Conservation (phyloP, 1,140 invertebrate species). For the Macrobrachium rosenbergii region DNA sequence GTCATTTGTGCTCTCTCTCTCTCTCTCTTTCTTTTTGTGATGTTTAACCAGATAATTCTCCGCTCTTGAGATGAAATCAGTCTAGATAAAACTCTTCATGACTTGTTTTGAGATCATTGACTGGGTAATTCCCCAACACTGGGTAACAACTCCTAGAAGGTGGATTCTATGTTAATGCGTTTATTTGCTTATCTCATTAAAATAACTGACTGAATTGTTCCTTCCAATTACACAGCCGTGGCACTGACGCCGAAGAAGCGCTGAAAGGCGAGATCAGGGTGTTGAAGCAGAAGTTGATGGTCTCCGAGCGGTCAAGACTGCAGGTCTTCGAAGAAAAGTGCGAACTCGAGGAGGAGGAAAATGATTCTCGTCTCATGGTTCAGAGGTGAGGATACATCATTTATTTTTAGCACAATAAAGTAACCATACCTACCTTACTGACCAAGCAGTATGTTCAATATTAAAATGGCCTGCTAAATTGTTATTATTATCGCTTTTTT, state of each 20-base stretch:
- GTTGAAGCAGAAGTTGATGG: constrained; percentile 59
- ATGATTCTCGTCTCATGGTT: constrained; percentile 77
- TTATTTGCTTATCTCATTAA: too few relatives aligned
- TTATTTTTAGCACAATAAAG: too few relatives aligned
- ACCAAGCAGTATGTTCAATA: too few relatives aligned
- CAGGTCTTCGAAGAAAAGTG: constrained; percentile 74
- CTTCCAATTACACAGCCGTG: constrained; percentile 29
- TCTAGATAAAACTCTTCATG: not conserved
- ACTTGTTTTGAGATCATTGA: not conserved
- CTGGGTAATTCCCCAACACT: not conserved
- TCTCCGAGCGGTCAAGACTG: constrained; percentile 54
- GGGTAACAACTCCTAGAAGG: too few relatives aligned
- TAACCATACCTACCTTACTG: too few relatives aligned
- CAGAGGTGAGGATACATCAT: constrained; percentile 73
- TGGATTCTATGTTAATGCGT: too few relatives aligned
- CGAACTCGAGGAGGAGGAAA: constrained; percentile 79
- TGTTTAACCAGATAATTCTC: too few relatives aligned
- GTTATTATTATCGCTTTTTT: too few relatives aligned
- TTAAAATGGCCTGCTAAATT: too few relatives aligned
- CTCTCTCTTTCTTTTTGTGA: not conserved
- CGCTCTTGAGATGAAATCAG: not conserved
- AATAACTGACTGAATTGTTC: not conserved
- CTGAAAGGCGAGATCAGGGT: constrained; percentile 57
- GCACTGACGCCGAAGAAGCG: constrained; percentile 55
- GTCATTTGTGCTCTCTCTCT: too few relatives aligned